Evolutionary conservation across 2,113 vertebrate species (phyloP).

Genomic region (Chaetura pelagica): DNA sequence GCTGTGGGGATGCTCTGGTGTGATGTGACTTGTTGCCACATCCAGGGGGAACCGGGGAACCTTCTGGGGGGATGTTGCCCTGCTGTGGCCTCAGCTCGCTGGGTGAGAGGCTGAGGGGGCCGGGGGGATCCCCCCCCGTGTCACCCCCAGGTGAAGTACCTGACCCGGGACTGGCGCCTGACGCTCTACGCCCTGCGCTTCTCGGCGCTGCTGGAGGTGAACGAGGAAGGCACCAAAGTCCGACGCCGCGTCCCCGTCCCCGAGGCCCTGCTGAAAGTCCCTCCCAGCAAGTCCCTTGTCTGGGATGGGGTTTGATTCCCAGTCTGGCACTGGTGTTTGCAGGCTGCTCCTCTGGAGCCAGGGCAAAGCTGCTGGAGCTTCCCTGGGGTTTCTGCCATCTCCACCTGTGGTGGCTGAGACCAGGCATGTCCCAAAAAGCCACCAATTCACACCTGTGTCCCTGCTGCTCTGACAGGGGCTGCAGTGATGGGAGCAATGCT

Average conservation of each 20-base stretch:
- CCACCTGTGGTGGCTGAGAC: fast-evolving
- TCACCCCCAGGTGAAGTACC: conserved; percentile 74
- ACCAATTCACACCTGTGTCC: fast-evolving
- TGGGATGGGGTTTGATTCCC: fast-evolving
- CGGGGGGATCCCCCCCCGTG: no score
- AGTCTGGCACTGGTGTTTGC: fast-evolving
- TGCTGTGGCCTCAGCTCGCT: fast-evolving
- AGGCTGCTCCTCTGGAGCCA: fast-evolving
- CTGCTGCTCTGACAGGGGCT: conserved; percentile 17
- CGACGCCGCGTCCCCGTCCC: conserved; percentile 73
- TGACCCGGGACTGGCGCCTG: conserved; percentile 81
- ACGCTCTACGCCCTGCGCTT: conserved; percentile 74
- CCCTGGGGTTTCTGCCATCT: fast-evolving
- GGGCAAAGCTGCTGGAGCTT: neutral
- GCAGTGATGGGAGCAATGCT: neutral
- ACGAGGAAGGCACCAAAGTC: conserved; percentile 82
- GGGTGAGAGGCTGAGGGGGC: no score
- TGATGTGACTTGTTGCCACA: fast-evolving
- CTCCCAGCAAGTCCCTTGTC: no score
- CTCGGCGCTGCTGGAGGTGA: conserved; percentile 82
- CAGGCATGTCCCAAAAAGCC: neutral
- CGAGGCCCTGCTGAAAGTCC: conserved; percentile 74
- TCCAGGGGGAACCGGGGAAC: fast-evolving
- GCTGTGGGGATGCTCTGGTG: fast-evolving
- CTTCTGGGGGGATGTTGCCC: fast-evolving